phyloP scores from a whole-genome alignment of 2,888 invertebrate species.

The Tuta absoluta region DNA sequence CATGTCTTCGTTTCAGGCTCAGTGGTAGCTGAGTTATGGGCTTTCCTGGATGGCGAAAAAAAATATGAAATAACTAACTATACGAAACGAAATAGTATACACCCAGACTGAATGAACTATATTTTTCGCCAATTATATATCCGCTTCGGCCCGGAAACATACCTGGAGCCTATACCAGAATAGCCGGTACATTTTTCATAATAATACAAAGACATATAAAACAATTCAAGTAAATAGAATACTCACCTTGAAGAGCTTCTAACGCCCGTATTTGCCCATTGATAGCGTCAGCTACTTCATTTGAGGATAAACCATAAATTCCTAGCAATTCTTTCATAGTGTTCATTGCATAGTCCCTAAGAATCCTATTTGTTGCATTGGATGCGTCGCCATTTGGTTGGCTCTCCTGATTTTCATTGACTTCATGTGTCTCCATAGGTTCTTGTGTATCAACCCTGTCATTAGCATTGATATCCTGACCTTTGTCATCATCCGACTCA shows the following conservation, averaged over 20 bases:
- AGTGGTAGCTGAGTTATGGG: conserved; percentile 72
- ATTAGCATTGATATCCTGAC: conserved; percentile 75
- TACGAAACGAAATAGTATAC: not conserved
- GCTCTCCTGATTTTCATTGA: conserved; percentile 24
- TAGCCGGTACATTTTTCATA: no score
- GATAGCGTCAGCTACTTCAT: conserved; percentile 86
- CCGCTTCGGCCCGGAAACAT: no score
- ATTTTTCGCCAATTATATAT: no score
- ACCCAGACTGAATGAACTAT: no score
- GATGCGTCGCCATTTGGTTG: conserved; percentile 70
- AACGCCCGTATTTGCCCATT: conserved; percentile 85
- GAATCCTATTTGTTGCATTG: conserved; percentile 81
- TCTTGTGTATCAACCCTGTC: conserved; percentile 68
- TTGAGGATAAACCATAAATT: conserved; percentile 87
- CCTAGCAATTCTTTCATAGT: conserved; percentile 90
- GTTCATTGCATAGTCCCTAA: conserved; percentile 89
- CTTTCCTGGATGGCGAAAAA: conserved; percentile 55
- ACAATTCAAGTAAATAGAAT: no score
- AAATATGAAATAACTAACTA: not conserved
- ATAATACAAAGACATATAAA: no score
- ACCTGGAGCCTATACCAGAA: no score
- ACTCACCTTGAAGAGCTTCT: conserved; percentile 86
- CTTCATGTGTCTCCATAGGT: conserved; percentile 57
- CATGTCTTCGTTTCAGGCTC: conserved; percentile 69
- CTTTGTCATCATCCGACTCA: conserved; percentile 75